phyloP scores from a whole-genome alignment of 2,113 vertebrate genomes.

The Callopanchax toddi region DNA sequence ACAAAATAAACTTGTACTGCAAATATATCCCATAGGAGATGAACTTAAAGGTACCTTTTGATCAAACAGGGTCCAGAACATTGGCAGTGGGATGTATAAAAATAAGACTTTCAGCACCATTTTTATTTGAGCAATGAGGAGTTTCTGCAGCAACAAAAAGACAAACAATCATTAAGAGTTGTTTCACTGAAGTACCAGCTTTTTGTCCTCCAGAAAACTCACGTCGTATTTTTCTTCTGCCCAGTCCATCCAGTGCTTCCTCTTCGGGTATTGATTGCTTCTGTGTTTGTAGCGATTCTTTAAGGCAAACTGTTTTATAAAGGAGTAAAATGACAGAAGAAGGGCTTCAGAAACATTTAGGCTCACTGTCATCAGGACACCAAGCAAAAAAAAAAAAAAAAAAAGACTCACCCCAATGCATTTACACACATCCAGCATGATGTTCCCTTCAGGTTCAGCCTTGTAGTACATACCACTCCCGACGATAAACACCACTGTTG shows the following conservation, averaged over 20 bases:
- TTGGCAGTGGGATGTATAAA: conserved; percentile 93
- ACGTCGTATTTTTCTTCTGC: conserved; percentile 91
- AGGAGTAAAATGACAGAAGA: conserved; percentile 8
- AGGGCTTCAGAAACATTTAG: neutral
- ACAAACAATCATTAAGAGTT: neutral
- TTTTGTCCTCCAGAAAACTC: conserved; percentile 39
- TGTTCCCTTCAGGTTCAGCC: conserved; percentile 87
- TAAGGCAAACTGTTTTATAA: conserved; percentile 87
- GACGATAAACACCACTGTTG: conserved; percentile 88
- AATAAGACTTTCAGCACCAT: conserved; percentile 93
- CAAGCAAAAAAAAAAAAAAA: neutral
- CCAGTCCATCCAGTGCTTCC: conserved; percentile 97
- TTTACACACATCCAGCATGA: conserved; percentile 86
- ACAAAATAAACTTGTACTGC: neutral
- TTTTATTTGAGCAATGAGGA: conserved; percentile 90
- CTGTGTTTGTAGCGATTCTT: conserved; percentile 88
- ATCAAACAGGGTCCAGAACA: conserved; percentile 98
- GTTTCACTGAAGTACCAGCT: neutral
- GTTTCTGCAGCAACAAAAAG: conserved; percentile 81
- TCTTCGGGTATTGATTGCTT: conserved; percentile 83
- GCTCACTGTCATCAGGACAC: neutral
- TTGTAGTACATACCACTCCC: conserved; percentile 94
- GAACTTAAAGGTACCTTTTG: conserved; percentile 87
- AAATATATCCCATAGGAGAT: neutral
- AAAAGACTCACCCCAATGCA: conserved; percentile 88